Percentiles rank a stretch among this genome's conserved stretches.
Conservation (phyloP, 2,888 invertebrate genomes). For the Ochropacha duplaris region DNA sequence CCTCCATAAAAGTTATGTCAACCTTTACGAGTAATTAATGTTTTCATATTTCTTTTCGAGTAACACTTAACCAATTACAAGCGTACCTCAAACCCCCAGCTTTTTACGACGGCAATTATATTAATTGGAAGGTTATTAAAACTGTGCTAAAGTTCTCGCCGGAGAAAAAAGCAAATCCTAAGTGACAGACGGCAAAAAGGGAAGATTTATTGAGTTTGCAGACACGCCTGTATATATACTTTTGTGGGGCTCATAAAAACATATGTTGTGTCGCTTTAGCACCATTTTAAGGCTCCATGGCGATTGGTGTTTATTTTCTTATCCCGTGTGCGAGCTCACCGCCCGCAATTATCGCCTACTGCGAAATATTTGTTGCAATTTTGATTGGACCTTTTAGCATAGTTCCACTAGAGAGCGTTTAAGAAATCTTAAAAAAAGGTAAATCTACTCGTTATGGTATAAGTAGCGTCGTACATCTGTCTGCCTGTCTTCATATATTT, state of each 20-base stretch:
- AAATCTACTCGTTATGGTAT: constrained; percentile 13
- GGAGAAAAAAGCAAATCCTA: neutral
- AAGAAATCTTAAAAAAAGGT: constrained; percentile 15
- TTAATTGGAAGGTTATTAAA: neutral
- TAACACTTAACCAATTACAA: neutral
- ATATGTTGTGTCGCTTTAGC: neutral
- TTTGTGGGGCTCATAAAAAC: neutral
- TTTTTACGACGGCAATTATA: neutral
- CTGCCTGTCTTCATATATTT: constrained; percentile 22
- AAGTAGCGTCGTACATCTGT: constrained; percentile 19
- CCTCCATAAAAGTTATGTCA: constrained; percentile 1
- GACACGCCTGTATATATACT: neutral
- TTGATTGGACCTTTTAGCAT: constrained; percentile 49
- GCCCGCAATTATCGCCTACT: constrained; percentile 45
- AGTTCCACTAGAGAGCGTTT: constrained; percentile 26
- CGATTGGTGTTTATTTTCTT: constrained; percentile 22
- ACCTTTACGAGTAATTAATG: neutral
- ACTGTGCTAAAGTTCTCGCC: constrained; percentile 1
- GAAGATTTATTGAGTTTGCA: constrained; percentile 1
- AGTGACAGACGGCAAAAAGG: neutral
- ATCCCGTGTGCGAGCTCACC: constrained; percentile 18
- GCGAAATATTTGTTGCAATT: constrained; percentile 44
- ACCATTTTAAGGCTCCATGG: constrained; percentile 12
- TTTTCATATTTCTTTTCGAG: neutral
- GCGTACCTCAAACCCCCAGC: neutral